phyloP scores from a whole-genome alignment of 2,113 vertebrate species.

The Craseonycteris thonglongyai region DNA sequence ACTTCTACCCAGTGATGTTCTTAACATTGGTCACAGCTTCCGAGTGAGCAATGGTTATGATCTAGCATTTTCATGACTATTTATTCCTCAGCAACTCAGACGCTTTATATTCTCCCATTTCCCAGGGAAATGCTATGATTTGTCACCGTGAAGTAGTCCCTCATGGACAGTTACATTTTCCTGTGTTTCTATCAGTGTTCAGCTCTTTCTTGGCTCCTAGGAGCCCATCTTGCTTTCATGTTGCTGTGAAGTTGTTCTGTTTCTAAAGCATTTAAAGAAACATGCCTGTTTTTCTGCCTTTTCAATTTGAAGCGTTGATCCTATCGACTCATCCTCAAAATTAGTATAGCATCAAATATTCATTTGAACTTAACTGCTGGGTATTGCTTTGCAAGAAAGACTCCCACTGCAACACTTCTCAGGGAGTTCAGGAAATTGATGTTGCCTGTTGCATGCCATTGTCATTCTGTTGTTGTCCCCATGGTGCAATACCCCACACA shows the following conservation, averaged over 20 bases:
- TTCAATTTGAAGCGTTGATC: not conserved
- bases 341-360: not conserved
- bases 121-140: constrained; percentile 11
- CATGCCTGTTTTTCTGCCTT: not conserved
- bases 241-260: not conserved
- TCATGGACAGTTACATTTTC: constrained; percentile 6
- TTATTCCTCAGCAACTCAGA: constrained; percentile 22
- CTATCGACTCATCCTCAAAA: not conserved
- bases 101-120: constrained; percentile 13
- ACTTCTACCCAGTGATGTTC: not conserved
- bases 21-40: not conserved
- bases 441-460: not conserved
- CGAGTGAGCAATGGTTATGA: not conserved
- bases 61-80: constrained; percentile 11
- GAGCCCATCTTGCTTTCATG: not conserved
- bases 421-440: not conserved
- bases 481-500: too few species aligned
- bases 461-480: not conserved
- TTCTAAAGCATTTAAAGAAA: not conserved
- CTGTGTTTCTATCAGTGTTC: not conserved
- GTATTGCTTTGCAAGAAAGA: not conserved
- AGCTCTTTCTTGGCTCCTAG: not conserved
- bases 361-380: not conserved
- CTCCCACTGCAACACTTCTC: not conserved
- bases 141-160: constrained; percentile 26